A percentile compares a stretch with the other conserved stretches of the same genome.
Evolutionary conservation across 2,888 invertebrate species (phyloP).

Genomic region (Theretra japonica): DNA sequence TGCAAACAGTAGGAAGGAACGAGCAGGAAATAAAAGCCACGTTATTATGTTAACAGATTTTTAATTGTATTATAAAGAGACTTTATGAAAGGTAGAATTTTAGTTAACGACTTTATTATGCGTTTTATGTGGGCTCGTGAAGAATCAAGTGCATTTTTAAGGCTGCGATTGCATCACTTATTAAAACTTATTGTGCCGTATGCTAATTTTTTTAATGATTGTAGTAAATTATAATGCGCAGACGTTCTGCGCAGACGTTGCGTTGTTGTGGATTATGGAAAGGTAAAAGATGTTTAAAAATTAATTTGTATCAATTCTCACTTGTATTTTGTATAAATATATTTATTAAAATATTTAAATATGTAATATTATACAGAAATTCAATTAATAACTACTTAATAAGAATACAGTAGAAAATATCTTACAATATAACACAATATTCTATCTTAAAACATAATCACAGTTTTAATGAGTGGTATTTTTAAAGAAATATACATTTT

Average conservation of each 20-base stretch:
- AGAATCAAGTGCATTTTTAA: neutral
- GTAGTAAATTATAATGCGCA: too few relatives aligned
- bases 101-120: neutral
- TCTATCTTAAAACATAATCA: neutral
- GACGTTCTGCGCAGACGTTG: too few relatives aligned
- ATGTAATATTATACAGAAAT: neutral
- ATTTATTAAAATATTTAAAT: neutral
- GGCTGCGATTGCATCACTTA: too few relatives aligned
- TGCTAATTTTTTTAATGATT: too few relatives aligned
- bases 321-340: neutral
- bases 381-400: neutral
- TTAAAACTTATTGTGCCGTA: too few relatives aligned
- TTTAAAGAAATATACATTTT: neutral
- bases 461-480: slow-evolving; percentile 20
- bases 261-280: too few relatives aligned
- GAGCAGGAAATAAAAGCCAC: slow-evolving; percentile 6
- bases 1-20: neutral
- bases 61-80: slow-evolving; percentile 9
- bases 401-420: neutral
- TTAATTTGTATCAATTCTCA: too few relatives aligned
- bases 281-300: too few relatives aligned
- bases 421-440: neutral
- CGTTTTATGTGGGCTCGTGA: neutral
- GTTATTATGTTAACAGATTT: neutral
- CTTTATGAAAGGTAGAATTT: too few relatives aligned